Base-by-base conservation (phyloP, 2,113 vertebrate genomes). In the Microcebus tavaratra region DNA sequence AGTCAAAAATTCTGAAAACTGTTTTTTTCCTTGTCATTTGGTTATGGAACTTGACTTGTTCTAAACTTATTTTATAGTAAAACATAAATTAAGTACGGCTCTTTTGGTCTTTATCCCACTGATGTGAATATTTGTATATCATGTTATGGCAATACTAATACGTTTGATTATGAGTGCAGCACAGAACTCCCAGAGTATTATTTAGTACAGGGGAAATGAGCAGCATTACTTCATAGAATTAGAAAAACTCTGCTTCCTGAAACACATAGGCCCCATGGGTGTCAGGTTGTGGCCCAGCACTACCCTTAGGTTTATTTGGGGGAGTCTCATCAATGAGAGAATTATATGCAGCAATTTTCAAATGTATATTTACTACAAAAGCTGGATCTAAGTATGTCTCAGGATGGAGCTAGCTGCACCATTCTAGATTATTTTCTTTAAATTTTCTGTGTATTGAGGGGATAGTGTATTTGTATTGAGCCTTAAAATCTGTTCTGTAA, bases 1-100 rank as follows among this genome's bases (percentile, higher is more conserved):
- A 88, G 36, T 65, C 1, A 90, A 9, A 78, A 96, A 48, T 59
- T 88, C 31, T 93, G 45, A 85, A 90, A 95, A 91, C 20, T 73
- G 0, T 87, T 13, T 78, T 90, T 92, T 76, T 65, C 0, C 15
- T 84, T 94, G 2, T 96, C 18, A 29, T 67, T 91, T 48, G 8
- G 18, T 81, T 91, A 21, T 91, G 50, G 57, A 81, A 79, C 9
- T 95, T 91, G 65, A 92, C 6, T 65, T 86, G 63, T 39, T 76
- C 6, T 75, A 25, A 65, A 76, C 14, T 86, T 84, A 70, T 36
- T 70, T 92, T 76, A 65, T 80, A 25, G 34, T 31, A 95, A 91
- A 94, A 93, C 11, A 61, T 61, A 29, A 81, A 85, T 4, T 70
- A 61, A 72, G 14, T 92, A 7, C 81, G 15, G 12, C 42, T 90